phyloP scores from a whole-genome alignment of 2,888 invertebrate genomes.

The Macropis europaea region DNA sequence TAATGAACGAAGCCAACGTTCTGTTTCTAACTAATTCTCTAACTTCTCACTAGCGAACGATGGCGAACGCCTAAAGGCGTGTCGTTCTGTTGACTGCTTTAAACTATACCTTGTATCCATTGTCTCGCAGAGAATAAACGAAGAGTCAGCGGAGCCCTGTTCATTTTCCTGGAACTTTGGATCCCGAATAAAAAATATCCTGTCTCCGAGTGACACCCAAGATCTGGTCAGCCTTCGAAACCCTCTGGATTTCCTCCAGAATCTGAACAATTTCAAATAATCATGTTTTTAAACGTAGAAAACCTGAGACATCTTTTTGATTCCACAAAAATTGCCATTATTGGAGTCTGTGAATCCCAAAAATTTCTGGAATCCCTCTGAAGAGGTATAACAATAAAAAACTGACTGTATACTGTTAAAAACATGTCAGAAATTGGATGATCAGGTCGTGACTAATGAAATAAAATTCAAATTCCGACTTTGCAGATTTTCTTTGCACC shows the following conservation, averaged over 20 bases:
- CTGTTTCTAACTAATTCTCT: conserved; percentile 5
- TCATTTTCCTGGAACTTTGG: background rate
- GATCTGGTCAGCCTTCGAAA: background rate
- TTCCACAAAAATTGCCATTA: too few species aligned
- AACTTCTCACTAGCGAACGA: conserved; percentile 19
- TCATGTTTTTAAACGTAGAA: too few species aligned
- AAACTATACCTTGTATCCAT: conserved; percentile 48
- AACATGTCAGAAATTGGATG: background rate
- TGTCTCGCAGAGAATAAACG: conserved; percentile 58
- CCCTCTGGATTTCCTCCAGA: too few species aligned
- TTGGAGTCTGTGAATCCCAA: too few species aligned
- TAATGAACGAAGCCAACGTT: conserved; percentile 20
- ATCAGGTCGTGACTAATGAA: background rate
- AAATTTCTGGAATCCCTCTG: too few species aligned
- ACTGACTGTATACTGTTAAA: background rate
- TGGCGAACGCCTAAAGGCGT: conserved; percentile 20
- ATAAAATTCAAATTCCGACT: too few species aligned
- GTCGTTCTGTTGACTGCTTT: conserved; percentile 43
- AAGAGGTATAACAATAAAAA: too few species aligned
- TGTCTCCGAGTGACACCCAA: too few species aligned
- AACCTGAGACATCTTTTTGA: too few species aligned
- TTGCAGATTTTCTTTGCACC: too few species aligned
- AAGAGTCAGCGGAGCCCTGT: conserved; percentile 15
- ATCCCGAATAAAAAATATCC: too few species aligned
- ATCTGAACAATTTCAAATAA: background rate